Percentiles rank a stretch among this genome's conserved stretches.
Evolutionary conservation across 2,888 invertebrate genomes (phyloP).

Genomic region (Zootermopsis nevadensis): DNA sequence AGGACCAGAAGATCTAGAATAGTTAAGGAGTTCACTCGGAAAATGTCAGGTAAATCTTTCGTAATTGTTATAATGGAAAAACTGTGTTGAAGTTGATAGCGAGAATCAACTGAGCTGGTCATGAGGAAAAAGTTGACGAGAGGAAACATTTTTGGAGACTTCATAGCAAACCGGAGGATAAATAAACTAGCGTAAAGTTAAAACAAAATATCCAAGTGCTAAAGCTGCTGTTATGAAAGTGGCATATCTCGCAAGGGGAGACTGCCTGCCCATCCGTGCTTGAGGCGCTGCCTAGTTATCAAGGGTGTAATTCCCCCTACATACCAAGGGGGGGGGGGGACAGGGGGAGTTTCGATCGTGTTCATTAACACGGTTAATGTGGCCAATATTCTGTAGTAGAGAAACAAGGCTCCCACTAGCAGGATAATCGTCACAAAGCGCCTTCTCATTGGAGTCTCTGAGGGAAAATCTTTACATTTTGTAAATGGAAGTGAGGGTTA

Average conservation of each 20-base stretch:
- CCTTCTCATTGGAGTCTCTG: not conserved
- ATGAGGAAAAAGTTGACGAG: too few species aligned
- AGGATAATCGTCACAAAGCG: constrained; percentile 3
- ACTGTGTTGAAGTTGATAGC: too few species aligned
- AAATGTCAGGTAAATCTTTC: too few species aligned
- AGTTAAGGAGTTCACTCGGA: too few species aligned
- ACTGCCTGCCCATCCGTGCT: not conserved
- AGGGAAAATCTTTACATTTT: constrained; percentile 10
- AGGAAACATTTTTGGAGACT: too few species aligned
- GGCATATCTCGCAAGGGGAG: not conserved
- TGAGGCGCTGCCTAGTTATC: not conserved
- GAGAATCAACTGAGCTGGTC: too few species aligned
- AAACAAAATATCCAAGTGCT: not conserved
- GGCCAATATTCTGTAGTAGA: constrained; percentile 21
- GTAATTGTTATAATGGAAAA: too few species aligned
- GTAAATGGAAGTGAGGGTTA: not conserved
- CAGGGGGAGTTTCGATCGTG: constrained; percentile 16
- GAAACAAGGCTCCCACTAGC: not conserved
- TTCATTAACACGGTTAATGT: constrained; percentile 31
- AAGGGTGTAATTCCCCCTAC: constrained; percentile 1
- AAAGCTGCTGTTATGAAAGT: not conserved
- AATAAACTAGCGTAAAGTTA: not conserved
- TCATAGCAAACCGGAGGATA: too few species aligned
- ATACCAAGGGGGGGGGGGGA: not conserved
- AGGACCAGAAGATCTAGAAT: too few species aligned